These are phyloP conservation scores for Panurus biarmicus DNA, from an alignment of 2,113 vertebrate genomes.

Conservation along the genomic window DNA sequence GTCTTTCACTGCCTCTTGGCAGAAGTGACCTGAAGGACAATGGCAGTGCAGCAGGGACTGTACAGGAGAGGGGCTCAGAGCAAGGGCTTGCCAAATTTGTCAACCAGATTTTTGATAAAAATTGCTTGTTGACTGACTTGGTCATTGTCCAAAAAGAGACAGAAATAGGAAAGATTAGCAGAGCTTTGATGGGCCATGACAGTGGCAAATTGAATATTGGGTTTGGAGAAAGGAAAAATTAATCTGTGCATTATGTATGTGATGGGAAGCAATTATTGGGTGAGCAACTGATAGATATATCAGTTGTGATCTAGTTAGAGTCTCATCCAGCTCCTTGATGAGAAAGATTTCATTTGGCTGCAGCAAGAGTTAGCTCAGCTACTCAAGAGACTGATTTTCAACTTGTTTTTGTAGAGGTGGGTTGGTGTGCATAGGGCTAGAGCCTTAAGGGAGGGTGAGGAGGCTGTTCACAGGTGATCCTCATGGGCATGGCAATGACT, in stretches of 20 bases:
- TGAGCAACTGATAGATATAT: constrained; percentile 23
- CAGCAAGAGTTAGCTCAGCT: background rate
- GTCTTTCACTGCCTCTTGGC: background rate
- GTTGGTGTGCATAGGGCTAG: background rate
- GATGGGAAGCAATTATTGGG: background rate
- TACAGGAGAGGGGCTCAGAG: background rate
- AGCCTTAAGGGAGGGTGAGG: background rate
- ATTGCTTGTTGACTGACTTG: background rate
- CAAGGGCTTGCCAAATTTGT: background rate
- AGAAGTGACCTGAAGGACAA: background rate
- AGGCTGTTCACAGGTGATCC: background rate
- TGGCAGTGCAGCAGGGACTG: background rate
- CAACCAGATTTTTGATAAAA: background rate
- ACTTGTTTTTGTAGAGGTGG: background rate
- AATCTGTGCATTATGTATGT: background rate
- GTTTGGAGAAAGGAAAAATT: background rate
- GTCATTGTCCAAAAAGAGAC: background rate
- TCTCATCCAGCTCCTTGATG: background rate
- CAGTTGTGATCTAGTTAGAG: background rate
- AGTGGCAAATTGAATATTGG: background rate
- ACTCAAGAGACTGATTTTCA: constrained; percentile 10
- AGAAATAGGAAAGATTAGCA: background rate
- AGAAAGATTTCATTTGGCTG: background rate
- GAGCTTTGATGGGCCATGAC: background rate
- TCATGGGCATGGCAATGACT: background rate